Conservation (phyloP, 2,113 vertebrate species). For the Pyrgilauda ruficollis region DNA sequence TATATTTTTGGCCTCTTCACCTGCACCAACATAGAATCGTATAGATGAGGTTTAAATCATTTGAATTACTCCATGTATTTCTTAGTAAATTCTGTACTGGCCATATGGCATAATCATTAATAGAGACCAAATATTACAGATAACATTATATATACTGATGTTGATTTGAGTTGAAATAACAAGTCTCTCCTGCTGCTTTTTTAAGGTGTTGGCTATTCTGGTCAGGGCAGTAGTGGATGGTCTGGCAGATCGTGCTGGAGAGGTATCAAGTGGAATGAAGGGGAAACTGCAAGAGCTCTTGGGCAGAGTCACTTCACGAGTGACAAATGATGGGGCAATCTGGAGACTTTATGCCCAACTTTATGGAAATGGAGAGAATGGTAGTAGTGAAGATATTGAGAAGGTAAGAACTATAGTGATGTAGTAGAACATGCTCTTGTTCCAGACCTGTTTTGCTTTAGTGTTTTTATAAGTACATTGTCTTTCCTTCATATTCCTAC, state of each 20-base stretch:
- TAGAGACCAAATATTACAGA: not conserved
- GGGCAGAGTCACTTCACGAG: slow-evolving; percentile 86
- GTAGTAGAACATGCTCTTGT: not conserved
- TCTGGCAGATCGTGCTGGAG: slow-evolving; percentile 76
- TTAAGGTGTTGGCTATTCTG: slow-evolving; percentile 87
- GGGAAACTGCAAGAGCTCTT: slow-evolving; percentile 86
- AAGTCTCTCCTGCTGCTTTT: not conserved
- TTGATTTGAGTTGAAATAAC: not conserved
- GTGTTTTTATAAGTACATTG: not conserved
- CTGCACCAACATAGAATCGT: not conserved
- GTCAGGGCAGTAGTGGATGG: slow-evolving; percentile 81
- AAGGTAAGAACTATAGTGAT: slow-evolving; percentile 74
- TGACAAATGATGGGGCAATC: slow-evolving; percentile 82
- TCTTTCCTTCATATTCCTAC: not conserved
- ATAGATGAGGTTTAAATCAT: not conserved
- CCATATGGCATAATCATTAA: not conserved
- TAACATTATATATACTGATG: not conserved
- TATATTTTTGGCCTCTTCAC: not conserved
- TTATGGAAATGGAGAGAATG: slow-evolving; percentile 80
- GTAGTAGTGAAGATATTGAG: slow-evolving; percentile 80
- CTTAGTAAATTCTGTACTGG: not conserved
- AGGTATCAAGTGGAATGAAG: slow-evolving; percentile 62
- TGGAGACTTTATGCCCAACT: slow-evolving; percentile 89
- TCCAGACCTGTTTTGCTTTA: not conserved
- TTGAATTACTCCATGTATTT: not conserved